These are phyloP conservation scores for Hippoglossus stenolepis DNA, from an alignment of 2,113 vertebrate genomes.

Conservation along the genomic window DNA sequence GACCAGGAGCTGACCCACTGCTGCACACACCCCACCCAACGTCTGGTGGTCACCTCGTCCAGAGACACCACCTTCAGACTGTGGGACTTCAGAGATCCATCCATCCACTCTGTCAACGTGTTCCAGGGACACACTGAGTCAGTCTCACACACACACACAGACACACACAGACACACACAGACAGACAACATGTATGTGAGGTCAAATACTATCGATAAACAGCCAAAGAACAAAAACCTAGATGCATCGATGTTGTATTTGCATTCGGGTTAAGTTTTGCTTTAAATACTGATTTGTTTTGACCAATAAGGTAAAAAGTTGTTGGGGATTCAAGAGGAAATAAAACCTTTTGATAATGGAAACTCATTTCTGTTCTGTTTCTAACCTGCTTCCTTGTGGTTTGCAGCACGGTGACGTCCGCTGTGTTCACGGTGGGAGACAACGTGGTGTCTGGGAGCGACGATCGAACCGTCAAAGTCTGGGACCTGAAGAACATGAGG, in stretches of 20 bases:
- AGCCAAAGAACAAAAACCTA: too few species aligned
- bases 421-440: slow-evolving; percentile 96
- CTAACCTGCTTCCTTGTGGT: background rate
- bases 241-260: too few species aligned
- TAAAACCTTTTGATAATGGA: background rate
- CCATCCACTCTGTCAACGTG: slow-evolving; percentile 99
- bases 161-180: too few species aligned
- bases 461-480: slow-evolving; percentile 97
- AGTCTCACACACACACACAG: slow-evolving; percentile 70
- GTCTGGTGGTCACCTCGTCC: slow-evolving; percentile 96
- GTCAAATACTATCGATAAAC: too few species aligned
- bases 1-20: slow-evolving; percentile 98
- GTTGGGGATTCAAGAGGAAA: background rate
- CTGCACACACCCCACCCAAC: slow-evolving; percentile 96
- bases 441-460: slow-evolving; percentile 98
- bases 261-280: too few species aligned
- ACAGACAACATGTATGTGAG: too few species aligned
- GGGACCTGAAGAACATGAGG: slow-evolving; percentile 99
- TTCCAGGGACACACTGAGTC: slow-evolving; percentile 99
- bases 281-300: too few species aligned
- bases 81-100: slow-evolving; percentile 99
- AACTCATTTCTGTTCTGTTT: too few species aligned
- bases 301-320: too few species aligned
- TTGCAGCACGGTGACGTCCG: slow-evolving; percentile 95
- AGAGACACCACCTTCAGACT: slow-evolving; percentile 97